Evolutionary conservation across 2,888 invertebrate species (phyloP).

Genomic region (Rhamnusium bicolor): DNA sequence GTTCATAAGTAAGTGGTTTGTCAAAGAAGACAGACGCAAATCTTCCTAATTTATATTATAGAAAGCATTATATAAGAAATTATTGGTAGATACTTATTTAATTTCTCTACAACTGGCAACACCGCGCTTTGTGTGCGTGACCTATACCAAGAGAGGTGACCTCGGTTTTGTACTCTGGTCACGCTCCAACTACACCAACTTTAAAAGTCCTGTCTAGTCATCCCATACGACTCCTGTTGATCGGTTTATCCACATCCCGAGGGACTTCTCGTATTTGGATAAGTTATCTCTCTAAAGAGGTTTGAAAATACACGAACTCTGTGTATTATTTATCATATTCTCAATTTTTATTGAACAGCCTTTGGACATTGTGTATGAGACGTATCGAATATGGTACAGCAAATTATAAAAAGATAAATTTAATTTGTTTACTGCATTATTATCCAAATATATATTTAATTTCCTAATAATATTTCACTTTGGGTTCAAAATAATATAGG

Average conservation of each 20-base stretch:
- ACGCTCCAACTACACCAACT: conserved; percentile 39
- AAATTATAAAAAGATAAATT: too few species aligned
- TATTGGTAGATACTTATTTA: not conserved
- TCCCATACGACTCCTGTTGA: conserved; percentile 25
- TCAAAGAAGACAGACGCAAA: too few species aligned
- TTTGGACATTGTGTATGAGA: too few species aligned
- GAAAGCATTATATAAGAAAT: not conserved
- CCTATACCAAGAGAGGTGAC: conserved; percentile 19
- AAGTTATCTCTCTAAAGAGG: not conserved
- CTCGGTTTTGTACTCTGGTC: conserved; percentile 33
- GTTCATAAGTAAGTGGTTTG: too few species aligned
- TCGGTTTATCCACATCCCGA: conserved; percentile 34
- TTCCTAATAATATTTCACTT: too few species aligned
- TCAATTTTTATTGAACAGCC: not conserved
- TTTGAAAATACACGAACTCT: conserved; percentile 1
- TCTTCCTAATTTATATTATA: too few species aligned
- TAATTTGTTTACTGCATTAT: too few species aligned
- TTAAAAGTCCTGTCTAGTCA: conserved; percentile 35
- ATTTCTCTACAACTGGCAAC: not conserved
- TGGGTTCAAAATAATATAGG: too few species aligned
- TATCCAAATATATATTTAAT: too few species aligned
- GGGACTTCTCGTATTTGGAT: conserved; percentile 28
- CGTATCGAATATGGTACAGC: too few species aligned
- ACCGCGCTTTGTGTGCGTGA: conserved; percentile 12
- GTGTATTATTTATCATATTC: not conserved